A percentile compares a stretch with the other conserved stretches of the same genome.
Evolutionary conservation across 1,140 invertebrate genomes (phyloP).

Genomic region (Adoxophyes honmai): DNA sequence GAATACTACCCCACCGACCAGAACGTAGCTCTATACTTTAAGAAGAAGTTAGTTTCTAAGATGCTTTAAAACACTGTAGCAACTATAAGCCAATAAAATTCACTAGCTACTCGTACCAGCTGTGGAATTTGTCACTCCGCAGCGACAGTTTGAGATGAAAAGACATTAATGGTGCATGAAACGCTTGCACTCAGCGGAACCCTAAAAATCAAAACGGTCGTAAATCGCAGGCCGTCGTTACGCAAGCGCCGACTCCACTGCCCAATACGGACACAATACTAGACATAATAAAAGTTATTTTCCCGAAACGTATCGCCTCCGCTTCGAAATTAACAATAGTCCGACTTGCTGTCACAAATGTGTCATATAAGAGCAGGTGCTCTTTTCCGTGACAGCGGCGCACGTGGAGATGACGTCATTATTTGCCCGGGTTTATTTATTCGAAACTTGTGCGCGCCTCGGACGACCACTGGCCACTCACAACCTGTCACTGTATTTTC

Average conservation of each 20-base stretch:
- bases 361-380: constrained; percentile 37
- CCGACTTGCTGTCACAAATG: constrained; percentile 39
- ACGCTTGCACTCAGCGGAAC: background rate
- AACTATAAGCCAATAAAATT: no score
- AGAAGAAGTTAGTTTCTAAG: no score
- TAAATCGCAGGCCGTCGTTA: background rate
- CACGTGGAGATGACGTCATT: constrained; percentile 54
- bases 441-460: constrained; percentile 62
- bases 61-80: no score
- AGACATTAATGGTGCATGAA: no score
- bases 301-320: constrained; percentile 1
- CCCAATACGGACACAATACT: background rate
- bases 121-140: background rate
- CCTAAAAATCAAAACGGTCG: background rate
- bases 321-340: constrained; percentile 43
- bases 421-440: constrained; percentile 70
- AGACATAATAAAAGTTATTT: constrained; percentile 16
- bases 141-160: background rate
- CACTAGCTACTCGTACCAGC: no score
- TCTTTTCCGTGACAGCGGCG: constrained; percentile 45
- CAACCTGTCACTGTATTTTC: constrained; percentile 68
- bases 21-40: no score
- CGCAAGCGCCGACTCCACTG: background rate
- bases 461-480: constrained; percentile 69
- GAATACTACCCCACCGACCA: no score